Base-by-base conservation (phyloP, 2,113 vertebrate genomes). In the Hemicordylus capensis region DNA sequence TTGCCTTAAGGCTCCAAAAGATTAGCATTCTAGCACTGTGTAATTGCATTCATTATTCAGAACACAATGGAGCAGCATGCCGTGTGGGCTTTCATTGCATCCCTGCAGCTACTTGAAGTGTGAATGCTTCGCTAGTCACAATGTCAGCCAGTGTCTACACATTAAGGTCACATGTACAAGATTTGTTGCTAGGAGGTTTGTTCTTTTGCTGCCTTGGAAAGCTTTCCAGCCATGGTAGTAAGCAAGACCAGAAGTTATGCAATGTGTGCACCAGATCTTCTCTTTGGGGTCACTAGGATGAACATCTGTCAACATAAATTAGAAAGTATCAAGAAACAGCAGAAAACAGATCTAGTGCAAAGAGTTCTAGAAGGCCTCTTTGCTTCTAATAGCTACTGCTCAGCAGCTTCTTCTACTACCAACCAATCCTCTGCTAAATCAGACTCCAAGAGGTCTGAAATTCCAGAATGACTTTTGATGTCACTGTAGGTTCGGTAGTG, bases 371-470 rank as follows among this genome's bases (percentile, higher is more conserved):
- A 94, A 93, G 93, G 90, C 83, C 77, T 93, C 73, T 93, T 94
- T 93, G 87, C 81, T 93, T 83, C 70, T 90, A 64, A 80, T 90
- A 93, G 89, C 80, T 91, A 82, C 85, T 91, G 54, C 85, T 92
- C 42, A 89, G 91, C 90, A 93, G 89, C 44, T 73, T 56, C 24
- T 80, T 73, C 69, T 63, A 34, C 56, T 85, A 39, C 66, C 90
- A 92, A 89, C 79, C 92, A 73, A 72, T 93, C 78, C 81, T 88
- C 87, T 80, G 51, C 87, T 92, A 88, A 92, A 91, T 56, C 66
- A 90, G 61, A 93, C 91, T 92, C 92, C 92, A 73, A 94, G 94
- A 92, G 90, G 85, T 91, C 84, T 92, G 80, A 93, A 92, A 95
- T 92, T 91, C 90, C 89, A 92, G 73, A 84, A 85, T 76, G 83